A percentile compares a stretch with the other conserved stretches of the same genome.
These are phyloP conservation scores for Furcifer pardalis DNA, from an alignment of 2,797 vertebrate genomes.

Conservation along the genomic window DNA sequence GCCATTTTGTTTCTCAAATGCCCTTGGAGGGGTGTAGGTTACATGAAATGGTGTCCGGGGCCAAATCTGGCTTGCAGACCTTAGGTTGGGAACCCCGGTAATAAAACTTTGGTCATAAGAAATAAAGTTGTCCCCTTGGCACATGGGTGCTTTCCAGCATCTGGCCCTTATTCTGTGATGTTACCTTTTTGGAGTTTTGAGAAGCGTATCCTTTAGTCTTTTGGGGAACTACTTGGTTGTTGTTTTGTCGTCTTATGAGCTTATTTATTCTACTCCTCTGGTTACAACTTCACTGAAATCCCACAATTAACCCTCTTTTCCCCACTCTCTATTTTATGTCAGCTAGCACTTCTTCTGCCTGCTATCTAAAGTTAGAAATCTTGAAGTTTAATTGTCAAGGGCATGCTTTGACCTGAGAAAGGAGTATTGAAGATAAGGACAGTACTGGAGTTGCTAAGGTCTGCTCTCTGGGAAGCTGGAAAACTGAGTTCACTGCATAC, in stretches of 20 bases:
- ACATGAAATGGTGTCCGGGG: no score
- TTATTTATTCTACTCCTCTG: not conserved
- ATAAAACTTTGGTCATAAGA: no score
- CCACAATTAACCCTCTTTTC: not conserved
- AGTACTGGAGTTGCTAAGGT: not conserved
- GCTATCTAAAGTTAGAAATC: conserved; percentile 8
- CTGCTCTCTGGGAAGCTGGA: not conserved
- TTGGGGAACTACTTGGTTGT: not conserved
- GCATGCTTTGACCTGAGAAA: conserved; percentile 21
- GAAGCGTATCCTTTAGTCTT: not conserved
- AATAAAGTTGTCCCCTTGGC: no score
- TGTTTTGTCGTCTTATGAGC: conserved; percentile 24
- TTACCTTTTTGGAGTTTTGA: no score
- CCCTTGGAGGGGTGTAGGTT: no score
- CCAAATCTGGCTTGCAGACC: no score
- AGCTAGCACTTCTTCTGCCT: conserved; percentile 7
- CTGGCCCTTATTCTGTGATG: no score
- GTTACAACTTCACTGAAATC: not conserved
- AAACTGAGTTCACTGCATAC: not conserved
- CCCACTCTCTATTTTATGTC: not conserved
- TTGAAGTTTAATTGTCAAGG: conserved; percentile 10
- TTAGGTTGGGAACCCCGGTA: no score
- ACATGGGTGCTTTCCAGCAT: no score
- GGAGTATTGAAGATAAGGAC: not conserved
- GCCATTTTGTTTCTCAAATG: no score